These are phyloP conservation scores for Candoia aspera DNA, from an alignment of 2,113 vertebrate species.

Conservation along the genomic window DNA sequence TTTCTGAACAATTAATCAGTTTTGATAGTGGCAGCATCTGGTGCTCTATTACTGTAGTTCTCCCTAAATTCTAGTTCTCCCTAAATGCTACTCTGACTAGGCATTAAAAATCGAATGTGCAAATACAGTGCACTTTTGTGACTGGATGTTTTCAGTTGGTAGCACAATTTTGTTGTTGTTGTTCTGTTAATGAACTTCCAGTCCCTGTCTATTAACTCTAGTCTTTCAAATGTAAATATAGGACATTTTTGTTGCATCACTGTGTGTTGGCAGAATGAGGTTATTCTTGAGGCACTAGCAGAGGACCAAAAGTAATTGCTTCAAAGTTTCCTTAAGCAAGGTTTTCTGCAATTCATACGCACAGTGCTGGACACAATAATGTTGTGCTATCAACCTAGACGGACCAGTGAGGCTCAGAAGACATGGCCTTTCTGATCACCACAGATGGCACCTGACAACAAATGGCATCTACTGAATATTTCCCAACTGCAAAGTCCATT, in stretches of 20 bases:
- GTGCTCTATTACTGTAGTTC: constrained; percentile 70
- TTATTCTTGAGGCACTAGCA: background rate
- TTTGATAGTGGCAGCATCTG: constrained; percentile 61
- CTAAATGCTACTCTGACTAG: constrained; percentile 63
- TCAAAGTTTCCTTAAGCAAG: background rate
- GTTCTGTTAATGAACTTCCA: background rate
- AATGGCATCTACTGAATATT: background rate
- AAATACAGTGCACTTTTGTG: constrained; percentile 44
- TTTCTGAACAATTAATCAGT: constrained; percentile 65
- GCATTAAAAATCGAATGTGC: constrained; percentile 49
- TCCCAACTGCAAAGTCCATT: background rate
- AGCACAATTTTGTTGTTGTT: constrained; percentile 25
- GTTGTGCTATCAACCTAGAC: background rate
- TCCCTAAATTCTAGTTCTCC: constrained; percentile 71
- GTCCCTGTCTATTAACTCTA: constrained; percentile 19
- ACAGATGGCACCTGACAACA: background rate
- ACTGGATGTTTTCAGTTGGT: constrained; percentile 6
- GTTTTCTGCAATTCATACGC: background rate
- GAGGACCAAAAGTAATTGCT: background rate
- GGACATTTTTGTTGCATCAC: background rate
- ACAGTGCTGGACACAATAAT: background rate
- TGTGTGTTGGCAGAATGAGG: background rate
- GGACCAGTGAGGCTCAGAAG: background rate
- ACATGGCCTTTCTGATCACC: background rate
- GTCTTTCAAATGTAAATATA: constrained; percentile 47